A percentile compares a stretch with the other conserved stretches of the same genome.
phyloP scores from a whole-genome alignment of 2,113 vertebrate genomes.

The Pollachius pollachius region DNA sequence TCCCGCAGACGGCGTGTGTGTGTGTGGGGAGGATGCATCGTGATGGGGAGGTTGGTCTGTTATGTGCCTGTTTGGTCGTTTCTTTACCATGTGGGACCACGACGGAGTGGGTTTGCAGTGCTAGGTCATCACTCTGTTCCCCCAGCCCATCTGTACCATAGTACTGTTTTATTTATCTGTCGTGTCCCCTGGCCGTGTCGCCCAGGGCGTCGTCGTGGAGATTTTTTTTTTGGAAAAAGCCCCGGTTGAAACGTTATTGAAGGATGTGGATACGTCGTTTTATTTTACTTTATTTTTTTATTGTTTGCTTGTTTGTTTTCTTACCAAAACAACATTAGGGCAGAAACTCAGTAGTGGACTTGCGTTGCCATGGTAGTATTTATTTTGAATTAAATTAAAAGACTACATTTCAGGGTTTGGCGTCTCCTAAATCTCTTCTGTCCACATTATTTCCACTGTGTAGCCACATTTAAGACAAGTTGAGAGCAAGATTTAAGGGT shows the following conservation, averaged over 20 bases:
- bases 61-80: no score
- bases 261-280: conserved; percentile 62
- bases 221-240: conserved; percentile 33
- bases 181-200: conserved; percentile 58
- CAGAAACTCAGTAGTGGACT: conserved; percentile 70
- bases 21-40: no score
- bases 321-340: conserved; percentile 77
- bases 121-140: conserved; percentile 53
- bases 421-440: conserved; percentile 3
- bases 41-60: no score
- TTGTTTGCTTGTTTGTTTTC: conserved; percentile 73
- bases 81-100: conserved; percentile 27
- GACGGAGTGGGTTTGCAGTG: conserved; percentile 36
- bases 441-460: no score
- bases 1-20: no score
- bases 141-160: conserved; percentile 57
- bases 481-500: no score
- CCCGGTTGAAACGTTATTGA: conserved; percentile 51
- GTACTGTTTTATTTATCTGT: conserved; percentile 65
- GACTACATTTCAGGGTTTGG: conserved; percentile 66
- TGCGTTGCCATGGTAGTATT: conserved; percentile 79
- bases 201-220: conserved; percentile 43
- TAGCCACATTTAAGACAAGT: no score
- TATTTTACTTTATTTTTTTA: conserved; percentile 44
- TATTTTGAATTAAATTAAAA: conserved; percentile 83